Evolutionary conservation across 1,140 invertebrate species (phyloP).

Genomic region (Philaenus spumarius): DNA sequence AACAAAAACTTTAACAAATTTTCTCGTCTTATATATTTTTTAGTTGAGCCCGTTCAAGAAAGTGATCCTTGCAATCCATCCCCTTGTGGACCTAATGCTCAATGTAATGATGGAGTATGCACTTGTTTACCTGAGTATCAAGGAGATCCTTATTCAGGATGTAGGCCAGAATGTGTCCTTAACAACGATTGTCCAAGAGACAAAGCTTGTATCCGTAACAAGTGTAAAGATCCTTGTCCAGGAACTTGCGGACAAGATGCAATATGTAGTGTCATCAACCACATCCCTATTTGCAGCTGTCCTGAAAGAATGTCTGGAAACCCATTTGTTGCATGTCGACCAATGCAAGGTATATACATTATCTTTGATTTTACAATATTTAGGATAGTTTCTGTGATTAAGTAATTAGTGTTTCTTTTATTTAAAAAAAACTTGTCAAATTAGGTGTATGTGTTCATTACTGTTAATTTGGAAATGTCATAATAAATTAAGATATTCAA

Average conservation of each 20-base stretch:
- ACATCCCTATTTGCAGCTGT: slow-evolving; percentile 65
- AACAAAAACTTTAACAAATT: neutral
- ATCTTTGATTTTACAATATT: neutral
- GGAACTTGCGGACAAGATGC: slow-evolving; percentile 64
- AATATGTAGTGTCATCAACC: slow-evolving; percentile 59
- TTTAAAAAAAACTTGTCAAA: no score
- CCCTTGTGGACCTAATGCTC: slow-evolving; percentile 64
- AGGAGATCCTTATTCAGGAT: slow-evolving; percentile 54
- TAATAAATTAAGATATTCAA: no score
- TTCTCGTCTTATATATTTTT: neutral
- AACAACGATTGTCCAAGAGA: slow-evolving; percentile 56
- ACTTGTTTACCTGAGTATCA: slow-evolving; percentile 52
- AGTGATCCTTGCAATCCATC: slow-evolving; percentile 40
- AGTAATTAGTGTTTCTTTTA: no score
- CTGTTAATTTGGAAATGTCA: no score
- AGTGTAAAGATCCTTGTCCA: slow-evolving; percentile 67
- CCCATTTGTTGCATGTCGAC: slow-evolving; percentile 56
- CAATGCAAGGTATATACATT: slow-evolving; percentile 48
- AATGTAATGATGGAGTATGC: slow-evolving; percentile 55
- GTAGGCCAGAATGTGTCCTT: slow-evolving; percentile 56
- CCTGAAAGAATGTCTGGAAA: slow-evolving; percentile 58
- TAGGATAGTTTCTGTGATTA: neutral
- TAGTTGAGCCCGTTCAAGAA: slow-evolving; percentile 5
- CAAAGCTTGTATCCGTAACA: slow-evolving; percentile 61
- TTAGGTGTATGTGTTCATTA: no score